Conservation (phyloP, 2,888 invertebrate species). For the Dryocosmus kuriphilus region DNA sequence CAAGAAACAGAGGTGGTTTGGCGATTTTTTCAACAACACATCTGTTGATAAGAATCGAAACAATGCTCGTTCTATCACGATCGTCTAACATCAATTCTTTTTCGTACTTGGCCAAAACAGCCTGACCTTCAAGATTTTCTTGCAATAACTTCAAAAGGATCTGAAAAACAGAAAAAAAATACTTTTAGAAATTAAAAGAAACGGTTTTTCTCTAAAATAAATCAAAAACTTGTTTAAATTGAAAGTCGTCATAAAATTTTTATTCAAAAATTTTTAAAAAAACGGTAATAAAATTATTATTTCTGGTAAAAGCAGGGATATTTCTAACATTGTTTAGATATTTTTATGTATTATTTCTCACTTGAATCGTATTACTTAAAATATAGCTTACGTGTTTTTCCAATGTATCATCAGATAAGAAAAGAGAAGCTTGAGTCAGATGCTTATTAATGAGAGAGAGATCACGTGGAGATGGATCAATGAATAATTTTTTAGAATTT, state of each 20-base stretch:
- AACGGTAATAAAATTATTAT: too few species aligned
- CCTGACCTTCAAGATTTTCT: constrained; percentile 42
- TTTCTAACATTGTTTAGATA: too few species aligned
- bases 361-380: background rate
- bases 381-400: too few species aligned
- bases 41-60: constrained; percentile 35
- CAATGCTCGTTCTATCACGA: constrained; percentile 25
- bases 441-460: too few species aligned
- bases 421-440: too few species aligned
- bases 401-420: background rate
- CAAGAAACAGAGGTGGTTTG: constrained; percentile 23
- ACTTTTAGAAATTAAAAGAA: background rate
- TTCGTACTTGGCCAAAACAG: constrained; percentile 30
- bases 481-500: too few species aligned
- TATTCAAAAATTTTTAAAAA: too few species aligned
- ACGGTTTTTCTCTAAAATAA: background rate
- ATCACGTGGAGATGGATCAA: too few species aligned
- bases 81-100: constrained; percentile 27
- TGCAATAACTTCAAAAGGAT: constrained; percentile 2
- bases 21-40: constrained; percentile 18
- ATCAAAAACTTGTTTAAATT: background rate
- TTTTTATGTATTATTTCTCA: too few species aligned
- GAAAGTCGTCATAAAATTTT: background rate
- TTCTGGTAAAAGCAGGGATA: too few species aligned
- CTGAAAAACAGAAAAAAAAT: background rate